Conservation (phyloP, 2,113 vertebrate species). For the Pteropus alecto region DNA sequence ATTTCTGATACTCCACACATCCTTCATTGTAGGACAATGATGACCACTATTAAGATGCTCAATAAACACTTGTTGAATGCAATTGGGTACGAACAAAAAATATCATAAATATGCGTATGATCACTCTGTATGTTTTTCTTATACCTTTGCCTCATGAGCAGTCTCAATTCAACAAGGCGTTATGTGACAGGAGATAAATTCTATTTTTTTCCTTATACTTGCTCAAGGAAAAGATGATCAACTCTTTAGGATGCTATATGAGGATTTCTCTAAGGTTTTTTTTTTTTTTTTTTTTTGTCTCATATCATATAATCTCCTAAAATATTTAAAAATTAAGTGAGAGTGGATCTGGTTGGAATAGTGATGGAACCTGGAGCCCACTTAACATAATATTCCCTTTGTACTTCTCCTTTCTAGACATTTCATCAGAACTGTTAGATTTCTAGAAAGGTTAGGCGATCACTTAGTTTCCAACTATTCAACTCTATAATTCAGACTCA, state of each 20-base stretch:
- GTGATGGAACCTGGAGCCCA: background rate
- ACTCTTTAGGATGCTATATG: background rate
- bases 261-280: background rate
- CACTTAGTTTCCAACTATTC: background rate
- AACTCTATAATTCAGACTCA: background rate
- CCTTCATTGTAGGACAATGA: background rate
- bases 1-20: background rate
- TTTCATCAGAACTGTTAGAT: background rate
- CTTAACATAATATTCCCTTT: background rate
- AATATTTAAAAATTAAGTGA: constrained; percentile 21
- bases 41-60: background rate
- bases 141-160: background rate
- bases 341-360: background rate
- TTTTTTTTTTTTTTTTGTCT: background rate
- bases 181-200: background rate
- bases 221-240: background rate
- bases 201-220: background rate
- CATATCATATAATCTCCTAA: background rate
- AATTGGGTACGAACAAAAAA: background rate
- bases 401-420: background rate
- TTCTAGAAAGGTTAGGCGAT: background rate
- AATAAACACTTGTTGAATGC: background rate
- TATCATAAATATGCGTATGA: background rate
- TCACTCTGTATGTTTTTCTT: background rate
- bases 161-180: background rate